A percentile compares a stretch with the other conserved stretches of the same genome.
Conservation (phyloP, 2,888 invertebrate genomes). For the Plagiodera versicolora region DNA sequence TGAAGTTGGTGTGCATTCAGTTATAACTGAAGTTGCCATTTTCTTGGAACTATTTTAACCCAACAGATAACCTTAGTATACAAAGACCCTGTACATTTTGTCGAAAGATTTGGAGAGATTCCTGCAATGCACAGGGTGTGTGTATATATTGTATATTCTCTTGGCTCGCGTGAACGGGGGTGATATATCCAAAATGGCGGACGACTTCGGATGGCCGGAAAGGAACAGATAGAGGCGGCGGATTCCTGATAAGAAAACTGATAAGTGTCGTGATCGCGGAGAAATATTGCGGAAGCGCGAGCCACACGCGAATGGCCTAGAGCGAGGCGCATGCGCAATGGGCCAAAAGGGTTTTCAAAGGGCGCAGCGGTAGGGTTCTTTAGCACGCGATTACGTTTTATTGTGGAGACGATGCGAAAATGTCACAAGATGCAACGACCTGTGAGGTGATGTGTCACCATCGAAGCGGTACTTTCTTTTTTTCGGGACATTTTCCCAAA, state of each 20-base stretch:
- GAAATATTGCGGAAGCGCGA: conserved; percentile 52
- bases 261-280: conserved; percentile 48
- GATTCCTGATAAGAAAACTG: conserved; percentile 47
- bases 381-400: conserved; percentile 44
- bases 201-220: conserved; percentile 49
- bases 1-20: too few relatives aligned
- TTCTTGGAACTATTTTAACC: too few relatives aligned
- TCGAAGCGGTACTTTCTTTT: not conserved
- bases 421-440: conserved; percentile 37
- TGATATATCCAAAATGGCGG: conserved; percentile 45
- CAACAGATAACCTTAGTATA: too few relatives aligned
- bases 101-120: too few relatives aligned
- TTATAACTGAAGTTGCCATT: too few relatives aligned
- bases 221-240: conserved; percentile 48
- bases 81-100: too few relatives aligned
- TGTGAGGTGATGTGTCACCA: conserved; percentile 24
- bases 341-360: conserved; percentile 34
- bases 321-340: conserved; percentile 31
- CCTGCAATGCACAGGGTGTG: conserved; percentile 27
- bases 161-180: conserved; percentile 40
- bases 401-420: conserved; percentile 41
- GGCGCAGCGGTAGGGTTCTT: conserved; percentile 30
- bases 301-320: conserved; percentile 48
- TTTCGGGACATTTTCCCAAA: not conserved
- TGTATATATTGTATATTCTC: conserved; percentile 1